Base-by-base conservation (phyloP, 1,140 invertebrate genomes). In the Globodera ellingtonae region DNA sequence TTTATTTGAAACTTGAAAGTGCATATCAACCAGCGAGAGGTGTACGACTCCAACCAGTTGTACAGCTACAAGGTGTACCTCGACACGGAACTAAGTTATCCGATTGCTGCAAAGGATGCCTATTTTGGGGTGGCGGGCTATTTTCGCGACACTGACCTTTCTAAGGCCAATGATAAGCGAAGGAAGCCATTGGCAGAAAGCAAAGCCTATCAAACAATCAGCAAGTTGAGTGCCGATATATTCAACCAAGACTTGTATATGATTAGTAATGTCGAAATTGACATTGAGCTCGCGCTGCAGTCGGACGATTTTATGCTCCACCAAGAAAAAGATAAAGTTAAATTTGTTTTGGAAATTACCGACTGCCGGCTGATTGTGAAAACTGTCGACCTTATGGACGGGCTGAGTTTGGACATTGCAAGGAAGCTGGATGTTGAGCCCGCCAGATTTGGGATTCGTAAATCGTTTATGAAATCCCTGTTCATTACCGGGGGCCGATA, bases 371-470 rank as follows among this genome's bases (percentile, higher is more conserved):
- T 76, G 47, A 59, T 67, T n/a, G 75, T 76, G 21, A 76, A 76
- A 13, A 76, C 62, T 46, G 62, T 76, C 18, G 62, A 76, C 1
- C 7, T 81, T 18, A 81, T 81, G 78, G 78, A 81, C n/a, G 65
- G 79, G 3, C 52, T 81, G 3, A 67, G 47, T 56, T n/a, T 81
- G 13, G 66, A 79, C 44, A 80, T 80, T 67, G n/a, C 48, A 7
- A 35, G 35, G 35, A 35, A 35, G 35, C 35, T 35, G 35, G 35
- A 35, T 35, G 35, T 35, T 35, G 35, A 71, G 4, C 79, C 79
- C 0, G 79, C 79, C 5, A 0, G 79, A 6, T 79, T 81, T 79
- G 21, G 50, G 78, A 81, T 79, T 6, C 18, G 78, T 1, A 79
- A 81, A 81, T 35, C 78, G 46, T 46, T 65, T 47, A 7, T 79